phyloP scores from a whole-genome alignment of 1,140 invertebrate species.

The Philopotamus ludificatus region DNA sequence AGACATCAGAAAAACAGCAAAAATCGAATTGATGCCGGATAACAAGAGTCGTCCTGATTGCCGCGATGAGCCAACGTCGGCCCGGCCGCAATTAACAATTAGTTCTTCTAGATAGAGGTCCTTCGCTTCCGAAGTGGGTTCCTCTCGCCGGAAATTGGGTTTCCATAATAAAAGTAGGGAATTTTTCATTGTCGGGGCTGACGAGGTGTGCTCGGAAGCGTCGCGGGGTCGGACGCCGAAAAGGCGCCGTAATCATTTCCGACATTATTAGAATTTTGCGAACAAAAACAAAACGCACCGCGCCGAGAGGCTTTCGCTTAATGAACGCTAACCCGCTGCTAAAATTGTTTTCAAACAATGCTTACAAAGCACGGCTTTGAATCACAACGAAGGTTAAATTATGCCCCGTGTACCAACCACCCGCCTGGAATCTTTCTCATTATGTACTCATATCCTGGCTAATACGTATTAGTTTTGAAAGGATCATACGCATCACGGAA shows the following conservation, averaged over 20 bases:
- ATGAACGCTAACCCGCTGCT: not conserved
- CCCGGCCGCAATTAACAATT: too few species aligned
- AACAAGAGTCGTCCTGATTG: too few species aligned
- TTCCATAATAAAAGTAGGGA: constrained; percentile 16
- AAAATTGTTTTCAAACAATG: not conserved
- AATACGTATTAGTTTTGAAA: too few species aligned
- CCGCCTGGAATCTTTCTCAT: too few species aligned
- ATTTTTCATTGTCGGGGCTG: not conserved
- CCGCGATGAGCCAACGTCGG: too few species aligned
- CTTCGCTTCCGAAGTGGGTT: constrained; percentile 17
- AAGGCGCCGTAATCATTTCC: not conserved
- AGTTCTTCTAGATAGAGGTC: too few species aligned
- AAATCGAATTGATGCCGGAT: too few species aligned
- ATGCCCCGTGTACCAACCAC: not conserved
- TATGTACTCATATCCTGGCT: too few species aligned
- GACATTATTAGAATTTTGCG: not conserved
- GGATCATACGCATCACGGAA: too few species aligned
- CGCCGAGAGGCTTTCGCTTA: not conserved
- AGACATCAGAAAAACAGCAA: too few species aligned
- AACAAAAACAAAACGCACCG: not conserved
- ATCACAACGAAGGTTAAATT: not conserved
- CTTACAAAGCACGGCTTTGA: not conserved
- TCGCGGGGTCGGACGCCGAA: not conserved
- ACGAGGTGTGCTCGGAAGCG: not conserved
- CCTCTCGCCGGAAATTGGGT: constrained; percentile 15